phyloP scores from a whole-genome alignment of 2,888 invertebrate species.

The Theodoxus fluviatilis region DNA sequence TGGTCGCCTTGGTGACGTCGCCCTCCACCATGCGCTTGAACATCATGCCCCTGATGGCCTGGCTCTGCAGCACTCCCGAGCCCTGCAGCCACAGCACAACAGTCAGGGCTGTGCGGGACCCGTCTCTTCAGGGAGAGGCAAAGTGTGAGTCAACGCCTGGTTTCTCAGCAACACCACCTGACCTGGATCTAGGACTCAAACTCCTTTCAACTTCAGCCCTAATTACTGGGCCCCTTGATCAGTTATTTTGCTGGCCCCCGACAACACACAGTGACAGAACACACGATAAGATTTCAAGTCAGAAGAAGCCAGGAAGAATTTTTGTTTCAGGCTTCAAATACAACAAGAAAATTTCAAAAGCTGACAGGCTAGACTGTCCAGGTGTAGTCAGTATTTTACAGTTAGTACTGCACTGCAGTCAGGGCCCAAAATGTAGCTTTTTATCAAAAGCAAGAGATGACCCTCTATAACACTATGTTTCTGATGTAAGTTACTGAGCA shows the following conservation, averaged over 20 bases:
- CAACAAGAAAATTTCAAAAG: background rate
- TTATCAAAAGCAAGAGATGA: too few relatives aligned
- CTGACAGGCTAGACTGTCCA: background rate
- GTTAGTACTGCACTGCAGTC: too few relatives aligned
- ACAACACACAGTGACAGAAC: background rate
- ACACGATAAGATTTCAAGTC: background rate
- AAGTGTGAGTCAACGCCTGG: background rate
- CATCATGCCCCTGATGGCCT: slow-evolving; percentile 95
- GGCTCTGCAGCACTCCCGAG: slow-evolving; percentile 75
- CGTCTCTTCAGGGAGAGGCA: background rate
- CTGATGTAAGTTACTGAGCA: too few relatives aligned
- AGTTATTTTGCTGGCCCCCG: too few relatives aligned
- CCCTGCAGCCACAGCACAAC: slow-evolving; percentile 69
- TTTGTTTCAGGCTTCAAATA: background rate
- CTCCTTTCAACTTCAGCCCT: too few relatives aligned
- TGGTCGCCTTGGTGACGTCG: slow-evolving; percentile 77
- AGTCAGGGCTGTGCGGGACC: background rate
- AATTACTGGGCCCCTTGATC: too few relatives aligned
- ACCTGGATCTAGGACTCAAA: too few relatives aligned
- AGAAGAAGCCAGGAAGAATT: background rate
- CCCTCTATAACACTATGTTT: too few relatives aligned
- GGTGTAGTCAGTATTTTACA: too few relatives aligned
- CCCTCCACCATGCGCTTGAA: slow-evolving; percentile 96
- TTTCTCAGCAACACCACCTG: background rate
- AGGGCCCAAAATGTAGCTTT: too few relatives aligned